A percentile compares a stretch with the other conserved stretches of the same genome.
Evolutionary conservation across 2,113 vertebrate genomes (phyloP).

Genomic region (Leucoraja erinaceus): DNA sequence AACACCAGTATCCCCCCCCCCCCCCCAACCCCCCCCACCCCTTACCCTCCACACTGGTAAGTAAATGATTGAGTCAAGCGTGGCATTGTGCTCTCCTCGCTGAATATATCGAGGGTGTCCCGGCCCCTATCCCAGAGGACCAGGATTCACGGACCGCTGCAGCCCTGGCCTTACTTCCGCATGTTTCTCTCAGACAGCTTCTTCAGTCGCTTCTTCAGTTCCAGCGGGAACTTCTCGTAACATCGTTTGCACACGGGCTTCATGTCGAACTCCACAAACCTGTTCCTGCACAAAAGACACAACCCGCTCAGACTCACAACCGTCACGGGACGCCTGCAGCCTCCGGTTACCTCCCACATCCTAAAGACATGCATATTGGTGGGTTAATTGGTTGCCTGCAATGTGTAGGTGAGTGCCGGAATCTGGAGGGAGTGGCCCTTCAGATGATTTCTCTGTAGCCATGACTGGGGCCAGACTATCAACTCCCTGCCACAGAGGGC

Average conservation of each 20-base stretch:
- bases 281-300: slow-evolving; percentile 26
- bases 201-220: slow-evolving; percentile 39
- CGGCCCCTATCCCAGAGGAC: too few species aligned
- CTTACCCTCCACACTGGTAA: too few species aligned
- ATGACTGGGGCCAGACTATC: too few species aligned
- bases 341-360: too few species aligned
- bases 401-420: too few species aligned
- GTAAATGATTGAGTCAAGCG: neutral
- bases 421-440: too few species aligned
- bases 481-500: too few species aligned
- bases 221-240: slow-evolving; percentile 39
- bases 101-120: neutral
- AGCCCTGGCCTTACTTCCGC: neutral
- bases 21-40: neutral
- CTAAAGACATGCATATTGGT: too few species aligned
- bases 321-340: neutral
- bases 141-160: too few species aligned
- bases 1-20: neutral
- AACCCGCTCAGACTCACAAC: neutral
- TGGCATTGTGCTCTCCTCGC: neutral
- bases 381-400: too few species aligned
- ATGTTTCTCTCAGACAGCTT: neutral
- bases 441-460: too few species aligned
- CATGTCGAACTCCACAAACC: slow-evolving; percentile 41
- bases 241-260: slow-evolving; percentile 38